These are phyloP conservation scores for Leptestheria dahalacensis DNA, from an alignment of 1,140 invertebrate species.

Conservation along the genomic window DNA sequence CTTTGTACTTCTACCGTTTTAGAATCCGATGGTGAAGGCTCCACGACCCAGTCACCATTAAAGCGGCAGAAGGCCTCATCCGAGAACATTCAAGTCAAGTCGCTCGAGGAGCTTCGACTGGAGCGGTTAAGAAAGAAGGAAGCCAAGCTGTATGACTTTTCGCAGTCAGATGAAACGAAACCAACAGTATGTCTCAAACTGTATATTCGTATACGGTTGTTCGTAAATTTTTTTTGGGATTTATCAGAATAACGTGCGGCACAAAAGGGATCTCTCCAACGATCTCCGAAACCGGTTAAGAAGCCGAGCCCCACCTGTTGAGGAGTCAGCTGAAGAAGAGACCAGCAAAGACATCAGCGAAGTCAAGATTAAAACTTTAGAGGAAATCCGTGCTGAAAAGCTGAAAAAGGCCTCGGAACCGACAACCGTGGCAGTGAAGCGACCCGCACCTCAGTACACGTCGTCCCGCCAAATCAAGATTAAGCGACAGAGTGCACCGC, in stretches of 20 bases:
- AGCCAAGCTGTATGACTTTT: constrained; percentile 43
- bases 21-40: constrained; percentile 53
- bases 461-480: neutral
- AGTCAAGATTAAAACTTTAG: constrained; percentile 29
- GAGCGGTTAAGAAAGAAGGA: constrained; percentile 50
- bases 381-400: constrained; percentile 28
- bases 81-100: constrained; percentile 36
- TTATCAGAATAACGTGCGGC: neutral
- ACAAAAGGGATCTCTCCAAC: neutral
- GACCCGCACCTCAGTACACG: neutral
- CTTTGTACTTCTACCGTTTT: constrained; percentile 37
- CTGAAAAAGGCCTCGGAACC: constrained; percentile 2
- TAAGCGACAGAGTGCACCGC: neutral
- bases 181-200: too few species aligned
- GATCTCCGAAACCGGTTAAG: neutral
- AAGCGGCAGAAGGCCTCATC: constrained; percentile 27
- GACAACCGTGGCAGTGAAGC: neutral
- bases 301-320: constrained; percentile 21
- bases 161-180: neutral
- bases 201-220: too few species aligned
- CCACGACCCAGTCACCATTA: constrained; percentile 38
- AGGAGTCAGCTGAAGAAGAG: constrained; percentile 13
- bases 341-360: constrained; percentile 12
- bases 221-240: neutral
- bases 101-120: constrained; percentile 45